phyloP scores from a whole-genome alignment of 2,888 invertebrate genomes.

The Heliconius erato region DNA sequence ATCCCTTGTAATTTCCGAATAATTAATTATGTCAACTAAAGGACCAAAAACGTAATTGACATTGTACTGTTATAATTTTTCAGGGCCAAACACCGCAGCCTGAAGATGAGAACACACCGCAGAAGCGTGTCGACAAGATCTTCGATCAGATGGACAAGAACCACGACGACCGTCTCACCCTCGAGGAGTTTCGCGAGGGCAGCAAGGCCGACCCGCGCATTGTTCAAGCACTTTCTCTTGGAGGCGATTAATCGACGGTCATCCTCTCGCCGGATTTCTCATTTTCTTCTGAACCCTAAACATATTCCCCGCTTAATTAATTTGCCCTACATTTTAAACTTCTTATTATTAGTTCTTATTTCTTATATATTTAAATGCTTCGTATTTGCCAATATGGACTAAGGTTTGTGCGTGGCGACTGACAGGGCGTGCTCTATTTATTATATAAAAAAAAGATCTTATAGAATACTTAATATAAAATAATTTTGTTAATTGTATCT shows the following conservation, averaged over 20 bases:
- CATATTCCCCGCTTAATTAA: conserved; percentile 34
- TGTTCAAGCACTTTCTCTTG: conserved; percentile 96
- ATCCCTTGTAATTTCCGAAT: no score
- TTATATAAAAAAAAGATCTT: conserved; percentile 5
- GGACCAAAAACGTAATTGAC: no score
- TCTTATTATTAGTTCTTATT: conserved; percentile 3
- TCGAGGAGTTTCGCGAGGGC: conserved; percentile 98
- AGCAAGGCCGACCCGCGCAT: conserved; percentile 99
- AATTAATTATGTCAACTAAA: no score
- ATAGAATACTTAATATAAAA: conserved; percentile 5
- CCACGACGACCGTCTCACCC: conserved; percentile 97
- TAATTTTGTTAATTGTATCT: conserved; percentile 8
- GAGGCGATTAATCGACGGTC: conserved; percentile 88
- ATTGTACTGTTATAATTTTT: conserved; percentile 51
- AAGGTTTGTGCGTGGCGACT: conserved; percentile 56
- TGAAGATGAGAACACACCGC: conserved; percentile 96
- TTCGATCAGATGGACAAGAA: conserved; percentile 99
- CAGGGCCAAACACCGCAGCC: conserved; percentile 95
- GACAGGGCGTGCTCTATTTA: conserved; percentile 13
- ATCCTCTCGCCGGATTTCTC: conserved; percentile 84
- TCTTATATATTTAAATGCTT: conserved; percentile 9
- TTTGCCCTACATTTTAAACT: conserved; percentile 10
- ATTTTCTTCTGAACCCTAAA: conserved; percentile 64
- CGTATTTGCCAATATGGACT: conserved; percentile 72
- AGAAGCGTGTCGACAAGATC: conserved; percentile 98